Evolutionary conservation across 2,113 vertebrate genomes (phyloP), one percentile per base, ranked within the genome.

Genomic region (Spilogale gracilis): DNA sequence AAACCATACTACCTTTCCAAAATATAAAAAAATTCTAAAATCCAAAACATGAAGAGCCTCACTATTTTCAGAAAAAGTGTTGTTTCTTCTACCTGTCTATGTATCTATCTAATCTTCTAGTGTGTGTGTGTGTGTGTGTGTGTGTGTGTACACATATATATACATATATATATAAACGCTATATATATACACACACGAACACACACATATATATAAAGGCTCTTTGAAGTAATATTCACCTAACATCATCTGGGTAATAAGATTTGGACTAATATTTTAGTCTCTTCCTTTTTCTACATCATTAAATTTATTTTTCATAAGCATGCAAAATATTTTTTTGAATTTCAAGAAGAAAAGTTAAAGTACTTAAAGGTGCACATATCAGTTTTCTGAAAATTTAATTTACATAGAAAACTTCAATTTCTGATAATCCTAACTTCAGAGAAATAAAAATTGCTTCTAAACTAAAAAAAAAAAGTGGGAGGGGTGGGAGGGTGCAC

Each of bases 11-110:
- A 60, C 48, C 27, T 83, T 84, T 89, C 54, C n/a, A 76, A 89
- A 93, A 89, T 67, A 89, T n/a, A 93, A 93, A 95, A 95, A 78
- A 88, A 82, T 58, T 81, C 48, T 32, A 74, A 83, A 92, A 58
- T 79, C 27, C 6, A 87, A 78, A 78, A 89, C 20, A 80, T 38
- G 14, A 54, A 32, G 58, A 80, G 30, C 43, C 43, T 81, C 17
- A 82, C 52, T 23, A 88, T 82, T 92, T 91, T 96, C 65, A 78
- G 43, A 82, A 80, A 79, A 81, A 88, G n/a, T 76, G 50, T 88
- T 65, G 5, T 86, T 60, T 87, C 30, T 56, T 45, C 79, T 63
- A 56, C 65, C 52, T 81, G 12, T 2, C 32, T 90, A 54, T 82
- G 11, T 69, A 54, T 67, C 43, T 23, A 63, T 82, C 52, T 32